Evolutionary conservation across 2,797 vertebrate genomes (phyloP).

Genomic region (Echiichthys vipera): DNA sequence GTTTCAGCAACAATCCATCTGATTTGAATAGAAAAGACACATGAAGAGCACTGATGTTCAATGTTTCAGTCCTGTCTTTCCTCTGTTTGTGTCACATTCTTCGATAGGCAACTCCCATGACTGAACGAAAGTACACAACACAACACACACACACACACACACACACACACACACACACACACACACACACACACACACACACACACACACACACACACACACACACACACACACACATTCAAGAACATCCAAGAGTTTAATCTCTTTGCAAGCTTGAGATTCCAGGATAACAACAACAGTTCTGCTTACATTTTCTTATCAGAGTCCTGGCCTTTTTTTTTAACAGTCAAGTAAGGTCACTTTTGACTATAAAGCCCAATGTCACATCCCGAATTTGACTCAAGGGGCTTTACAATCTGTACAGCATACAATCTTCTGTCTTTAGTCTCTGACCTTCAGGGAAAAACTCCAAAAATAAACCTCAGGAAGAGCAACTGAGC

Average conservation of each 20-base stretch:
- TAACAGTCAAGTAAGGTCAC: not conserved
- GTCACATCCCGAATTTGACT: not conserved
- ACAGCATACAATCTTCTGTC: not conserved
- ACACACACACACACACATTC: constrained; percentile 37
- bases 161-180: constrained; percentile 23
- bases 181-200: not conserved
- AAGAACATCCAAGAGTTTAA: constrained; percentile 8
- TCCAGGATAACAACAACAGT: constrained; percentile 10
- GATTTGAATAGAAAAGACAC: not conserved
- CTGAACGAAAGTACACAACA: not conserved
- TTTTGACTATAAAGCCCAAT: not conserved
- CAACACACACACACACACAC: constrained; percentile 11
- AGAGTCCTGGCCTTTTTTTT: constrained; percentile 17
- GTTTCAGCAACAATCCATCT: not conserved
- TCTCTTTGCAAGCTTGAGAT: constrained; percentile 17
- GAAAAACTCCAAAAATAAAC: too few relatives aligned
- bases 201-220: constrained; percentile 8
- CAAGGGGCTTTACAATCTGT: not conserved
- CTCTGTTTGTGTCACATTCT: constrained; percentile 21
- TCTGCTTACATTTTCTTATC: constrained; percentile 8
- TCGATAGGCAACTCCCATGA: constrained; percentile 17
- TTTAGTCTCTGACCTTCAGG: not conserved
- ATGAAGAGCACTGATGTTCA: not conserved
- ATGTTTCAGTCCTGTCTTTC: not conserved
- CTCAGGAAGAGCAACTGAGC: not conserved